Evolutionary conservation across 2,797 vertebrate genomes (phyloP), one percentile per base, ranked within the genome.

Genomic region (Orientallactaga sibirica): DNA sequence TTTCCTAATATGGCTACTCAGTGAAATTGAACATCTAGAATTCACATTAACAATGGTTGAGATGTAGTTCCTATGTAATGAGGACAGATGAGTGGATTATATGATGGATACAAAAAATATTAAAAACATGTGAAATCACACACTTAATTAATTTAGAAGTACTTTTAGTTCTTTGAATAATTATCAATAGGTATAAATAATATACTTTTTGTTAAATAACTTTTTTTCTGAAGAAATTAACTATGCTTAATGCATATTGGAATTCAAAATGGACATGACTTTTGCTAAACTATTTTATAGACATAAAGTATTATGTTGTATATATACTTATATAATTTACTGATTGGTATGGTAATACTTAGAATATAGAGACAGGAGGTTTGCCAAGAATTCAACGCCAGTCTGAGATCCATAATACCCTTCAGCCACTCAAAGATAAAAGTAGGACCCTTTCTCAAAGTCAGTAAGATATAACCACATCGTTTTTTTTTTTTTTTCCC

Each of bases 1-100:
- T 96, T 96, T 93, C 82, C 75, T 94, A 94, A 94, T 62, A 77
- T 83, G 5, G 1, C 93, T 91, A 70, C 64, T 80, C n/a, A 78
- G n/a, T 41, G n/a, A 95, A 96, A 94, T 20, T 37, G 78, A 90
- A 85, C 79, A 85, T 77, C 33, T 95, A 33, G 67, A 94, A 89
- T 91, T 75, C 41, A 67, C 33, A 89, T 92, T 67, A 77, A 37
- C 94, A 92, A 90, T 67, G 14, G n/a, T 77, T 96, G 41, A 73
- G 86, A 80, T 7, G 10, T 24, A 90, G 86, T 20, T n/a, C 5
- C 29, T 20, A 25, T 48, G 6, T 43, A 27, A 8, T 81, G 12
- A 81, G 24, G 10, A 6, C 25, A 66, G 62, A 19, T 66, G 19
- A 29, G 71, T 79, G 15, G 2, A 92, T 8, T 77, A 70, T 83